phyloP scores from a whole-genome alignment of 2,888 invertebrate genomes.

The Aporophyla nigra region DNA sequence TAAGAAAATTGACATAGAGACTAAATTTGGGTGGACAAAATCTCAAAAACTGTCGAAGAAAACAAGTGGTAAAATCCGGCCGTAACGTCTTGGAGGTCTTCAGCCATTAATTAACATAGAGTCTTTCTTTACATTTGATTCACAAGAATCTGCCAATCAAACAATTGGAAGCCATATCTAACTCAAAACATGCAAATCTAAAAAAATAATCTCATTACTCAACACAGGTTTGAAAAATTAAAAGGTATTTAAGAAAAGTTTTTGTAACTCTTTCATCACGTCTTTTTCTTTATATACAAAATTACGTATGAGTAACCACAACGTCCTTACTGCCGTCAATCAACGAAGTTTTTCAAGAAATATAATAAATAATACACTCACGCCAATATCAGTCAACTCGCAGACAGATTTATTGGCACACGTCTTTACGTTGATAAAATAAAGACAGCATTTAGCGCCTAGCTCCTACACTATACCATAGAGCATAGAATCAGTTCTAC shows the following conservation, averaged over 20 bases:
- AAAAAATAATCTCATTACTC: neutral
- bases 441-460: neutral
- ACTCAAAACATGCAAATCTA: too few species aligned
- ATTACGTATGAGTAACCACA: constrained; percentile 16
- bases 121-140: too few species aligned
- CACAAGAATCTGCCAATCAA: too few species aligned
- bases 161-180: too few species aligned
- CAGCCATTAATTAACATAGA: too few species aligned
- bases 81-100: too few species aligned
- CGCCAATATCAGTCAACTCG: constrained; percentile 10
- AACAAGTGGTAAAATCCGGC: too few species aligned
- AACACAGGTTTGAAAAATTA: neutral
- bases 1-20: too few species aligned
- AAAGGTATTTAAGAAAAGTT: neutral
- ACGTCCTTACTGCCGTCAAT: constrained; percentile 6
- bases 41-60: too few species aligned
- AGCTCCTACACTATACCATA: constrained; percentile 59
- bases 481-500: constrained; percentile 67
- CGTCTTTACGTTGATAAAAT: constrained; percentile 19
- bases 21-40: too few species aligned
- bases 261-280: neutral
- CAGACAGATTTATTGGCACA: constrained; percentile 38
- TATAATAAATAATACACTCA: constrained; percentile 11
- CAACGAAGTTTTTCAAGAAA: constrained; percentile 11
- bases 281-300: neutral